Evolutionary conservation across 2,888 invertebrate species (phyloP), one percentile per base, ranked within the genome.

Genomic region (Orchesellides sinensis): DNA sequence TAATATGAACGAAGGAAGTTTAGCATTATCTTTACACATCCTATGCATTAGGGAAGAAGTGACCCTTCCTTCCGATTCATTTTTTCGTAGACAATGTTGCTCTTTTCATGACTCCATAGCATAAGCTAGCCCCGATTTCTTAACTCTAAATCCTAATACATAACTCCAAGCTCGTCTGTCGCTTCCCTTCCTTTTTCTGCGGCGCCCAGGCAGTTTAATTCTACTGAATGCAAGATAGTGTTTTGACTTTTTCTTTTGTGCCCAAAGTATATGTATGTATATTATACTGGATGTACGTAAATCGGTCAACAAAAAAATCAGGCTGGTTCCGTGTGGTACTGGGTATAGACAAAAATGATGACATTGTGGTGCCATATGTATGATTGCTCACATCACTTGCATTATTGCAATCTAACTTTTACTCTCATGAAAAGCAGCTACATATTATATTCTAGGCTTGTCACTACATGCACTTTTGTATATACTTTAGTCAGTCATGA

Each of bases 181-280:
- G 14, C 40, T 40, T 40, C 40, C 59, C 59, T n/a, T 59, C 59
- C 27, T 32, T 59, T 29, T 29, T 6, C 1, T 4, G 32, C 29
- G 69, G 70, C 70, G 70, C 70, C 66, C 49, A 45, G 19, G 12
- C 10, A n/a, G 56, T 25, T 70, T 70, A 19, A 56, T 70, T 56
- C 56, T 17, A 25, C 14, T 25, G 40, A 70, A n/a, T 56, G 45
- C 19, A 3, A 52, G 21, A 27, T 40, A 23, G 1, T 52, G 40
- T 70, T 70, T 56, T 35, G 56, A 52, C 45, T 70, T 56, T 49
- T 68, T 29, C 49, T 23, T 54, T 32, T 54, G 27, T 21, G n/a
- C n/a, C n/a, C n/a, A n/a, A n/a, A 10, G 4, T 47, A 66, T 25
- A 54, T 47, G 25, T 25, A 54, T 47, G 25, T 27, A 12, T 17